phyloP scores from a whole-genome alignment of 2,797 vertebrate species.

The Cyclura pinguis region DNA sequence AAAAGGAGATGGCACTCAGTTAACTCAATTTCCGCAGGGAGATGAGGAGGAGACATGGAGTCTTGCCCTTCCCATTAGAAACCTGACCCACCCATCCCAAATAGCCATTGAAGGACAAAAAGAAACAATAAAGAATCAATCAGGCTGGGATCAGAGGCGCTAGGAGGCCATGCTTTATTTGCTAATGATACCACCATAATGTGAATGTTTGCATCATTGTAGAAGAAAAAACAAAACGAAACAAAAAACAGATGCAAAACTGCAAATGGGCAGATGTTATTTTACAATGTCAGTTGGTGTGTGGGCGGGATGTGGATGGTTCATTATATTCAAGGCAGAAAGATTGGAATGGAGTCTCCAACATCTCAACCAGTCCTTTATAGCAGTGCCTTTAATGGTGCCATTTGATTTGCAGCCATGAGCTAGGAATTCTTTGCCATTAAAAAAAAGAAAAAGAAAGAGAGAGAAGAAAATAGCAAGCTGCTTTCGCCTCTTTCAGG shows the following conservation, averaged over 20 bases:
- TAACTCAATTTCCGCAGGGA: too few relatives aligned
- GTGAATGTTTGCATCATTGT: not conserved
- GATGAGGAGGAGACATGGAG: too few relatives aligned
- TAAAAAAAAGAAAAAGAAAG: too few relatives aligned
- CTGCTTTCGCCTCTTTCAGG: not conserved
- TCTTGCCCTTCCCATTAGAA: too few relatives aligned
- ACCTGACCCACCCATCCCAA: not conserved
- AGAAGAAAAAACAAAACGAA: not conserved
- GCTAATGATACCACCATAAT: not conserved
- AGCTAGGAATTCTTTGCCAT: not conserved
- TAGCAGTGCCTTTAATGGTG: not conserved
- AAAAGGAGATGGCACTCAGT: too few relatives aligned
- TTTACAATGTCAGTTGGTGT: constrained; percentile 64
- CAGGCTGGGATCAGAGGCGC: constrained; percentile 18
- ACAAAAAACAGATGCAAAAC: not conserved
- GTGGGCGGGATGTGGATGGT: constrained; percentile 19
- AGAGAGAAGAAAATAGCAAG: not conserved
- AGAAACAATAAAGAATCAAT: not conserved
- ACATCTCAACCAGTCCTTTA: not conserved
- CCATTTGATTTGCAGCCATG: not conserved
- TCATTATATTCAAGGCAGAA: not conserved
- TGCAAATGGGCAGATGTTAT: constrained; percentile 62
- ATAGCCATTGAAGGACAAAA: not conserved
- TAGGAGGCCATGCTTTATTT: constrained; percentile 70
- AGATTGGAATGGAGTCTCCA: not conserved